Conservation (phyloP, 2,797 vertebrate species). For the Pelobates cultripes region DNA sequence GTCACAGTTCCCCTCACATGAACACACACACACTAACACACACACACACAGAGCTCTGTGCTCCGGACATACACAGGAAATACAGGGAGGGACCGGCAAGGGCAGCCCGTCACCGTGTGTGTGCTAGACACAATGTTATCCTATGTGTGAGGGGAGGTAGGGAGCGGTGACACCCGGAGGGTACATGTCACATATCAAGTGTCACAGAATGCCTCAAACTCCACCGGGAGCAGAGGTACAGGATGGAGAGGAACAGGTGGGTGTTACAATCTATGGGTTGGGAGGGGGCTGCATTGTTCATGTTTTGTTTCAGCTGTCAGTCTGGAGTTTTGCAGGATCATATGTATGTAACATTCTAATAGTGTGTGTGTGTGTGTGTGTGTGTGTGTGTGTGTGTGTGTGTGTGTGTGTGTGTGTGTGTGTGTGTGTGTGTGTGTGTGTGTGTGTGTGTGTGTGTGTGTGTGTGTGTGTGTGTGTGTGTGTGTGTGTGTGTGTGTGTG, state of each 20-base stretch:
- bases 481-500: too few relatives aligned
- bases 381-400: background rate
- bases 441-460: too few relatives aligned
- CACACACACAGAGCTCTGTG: background rate
- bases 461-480: too few relatives aligned
- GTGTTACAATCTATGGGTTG: background rate
- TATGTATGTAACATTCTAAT: background rate
- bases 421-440: background rate
- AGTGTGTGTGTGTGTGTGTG: too few relatives aligned
- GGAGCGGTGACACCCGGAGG: slow-evolving; percentile 21
- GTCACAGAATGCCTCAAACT: slow-evolving; percentile 41
- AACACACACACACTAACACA: background rate
- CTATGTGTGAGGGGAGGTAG: slow-evolving; percentile 36
- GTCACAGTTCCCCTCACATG: background rate
- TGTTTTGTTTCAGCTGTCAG: background rate
- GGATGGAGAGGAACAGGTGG: slow-evolving; percentile 40
- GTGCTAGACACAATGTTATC: slow-evolving; percentile 34
- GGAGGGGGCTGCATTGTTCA: background rate
- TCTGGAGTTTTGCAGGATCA: background rate
- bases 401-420: background rate
- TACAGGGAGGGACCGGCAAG: slow-evolving; percentile 49
- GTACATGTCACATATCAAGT: slow-evolving; percentile 18
- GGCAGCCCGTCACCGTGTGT: slow-evolving; percentile 32
- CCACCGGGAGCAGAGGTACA: slow-evolving; percentile 23
- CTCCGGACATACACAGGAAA: slow-evolving; percentile 45